A percentile compares a stretch with the other conserved stretches of the same genome.
phyloP scores from a whole-genome alignment of 2,113 vertebrate species.

The Beaufortia kweichowensis region DNA sequence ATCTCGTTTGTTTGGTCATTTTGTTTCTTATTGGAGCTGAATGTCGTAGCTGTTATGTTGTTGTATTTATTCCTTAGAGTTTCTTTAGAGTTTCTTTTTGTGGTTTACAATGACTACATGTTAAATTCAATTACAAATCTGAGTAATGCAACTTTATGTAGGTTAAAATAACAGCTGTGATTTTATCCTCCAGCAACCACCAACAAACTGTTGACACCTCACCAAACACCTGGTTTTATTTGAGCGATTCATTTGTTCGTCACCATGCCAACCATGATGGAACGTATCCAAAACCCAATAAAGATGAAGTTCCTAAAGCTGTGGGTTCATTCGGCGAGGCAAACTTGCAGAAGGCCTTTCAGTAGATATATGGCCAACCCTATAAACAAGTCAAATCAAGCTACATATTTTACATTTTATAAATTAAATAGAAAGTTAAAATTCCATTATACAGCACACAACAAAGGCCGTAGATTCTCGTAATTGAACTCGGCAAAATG shows the following conservation, averaged over 20 bases:
- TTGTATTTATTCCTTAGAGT: too few relatives aligned
- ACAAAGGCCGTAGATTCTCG: neutral
- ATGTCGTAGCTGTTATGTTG: too few relatives aligned
- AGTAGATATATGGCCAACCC: neutral
- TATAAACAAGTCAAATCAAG: neutral
- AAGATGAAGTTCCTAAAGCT: conserved; percentile 16
- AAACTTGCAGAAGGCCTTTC: neutral
- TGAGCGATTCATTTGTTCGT: neutral
- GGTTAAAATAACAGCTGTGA: conserved; percentile 2
- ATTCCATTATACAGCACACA: too few relatives aligned
- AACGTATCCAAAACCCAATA: conserved; percentile 19
- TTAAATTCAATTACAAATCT: neutral
- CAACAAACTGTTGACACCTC: neutral
- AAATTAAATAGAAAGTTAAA: too few relatives aligned
- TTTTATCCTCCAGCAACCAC: conserved; percentile 8
- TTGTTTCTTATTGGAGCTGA: too few relatives aligned
- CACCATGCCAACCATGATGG: neutral
- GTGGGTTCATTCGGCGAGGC: neutral
- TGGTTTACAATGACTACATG: neutral
- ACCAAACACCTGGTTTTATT: neutral
- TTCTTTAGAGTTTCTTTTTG: too few relatives aligned
- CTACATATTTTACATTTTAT: too few relatives aligned
- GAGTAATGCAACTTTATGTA: neutral
- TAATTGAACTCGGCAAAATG: conserved; percentile 15
- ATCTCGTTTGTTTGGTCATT: too few relatives aligned